Base-by-base conservation (phyloP, 2,113 vertebrate species). In the Lynx canadensis region DNA sequence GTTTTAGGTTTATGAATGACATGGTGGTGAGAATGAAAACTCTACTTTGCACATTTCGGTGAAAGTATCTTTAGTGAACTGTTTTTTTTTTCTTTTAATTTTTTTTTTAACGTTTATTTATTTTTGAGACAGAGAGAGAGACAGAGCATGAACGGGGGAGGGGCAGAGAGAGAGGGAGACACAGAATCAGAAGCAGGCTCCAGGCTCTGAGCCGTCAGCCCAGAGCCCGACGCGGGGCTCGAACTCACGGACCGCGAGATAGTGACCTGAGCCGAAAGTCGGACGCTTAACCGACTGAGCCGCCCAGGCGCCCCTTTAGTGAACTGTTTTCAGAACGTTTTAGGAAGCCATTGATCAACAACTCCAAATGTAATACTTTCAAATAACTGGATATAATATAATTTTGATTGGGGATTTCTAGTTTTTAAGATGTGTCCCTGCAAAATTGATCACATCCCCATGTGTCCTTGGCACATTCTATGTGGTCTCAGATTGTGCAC, bases 321-420 rank as follows among this genome's bases (percentile, higher is more conserved):
- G 71, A 78, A 27, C 74, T 76, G 74, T 31, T 76, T 89, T 76
- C 91, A 93, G 36, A 88, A 23, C 14, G 66, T 93, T 78, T 79
- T 55, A 89, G 71, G 38, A 95, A 68, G 85, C n/a, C 13, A 48
- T 71, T 91, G 93, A 71, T 95, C 87, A 83, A 97, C 66, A 95
- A 23, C 41, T 87, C 57, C 21, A 93, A 91, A 93, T 55, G 38
- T 9, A 45, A 36, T 48, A 60, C 74, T 91, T 88, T 78, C 60
- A 87, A 87, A 71, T 79, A 52, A 57, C 33, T 83, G 89, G 48
- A 88, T 81, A 88, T 41, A 73, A 91, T 97, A 52, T 45, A 80
- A n/a, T 89, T 92, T 95, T 84, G 82, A 85, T 74, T 45, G n/a
- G 27, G 31, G 69, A 79, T 95, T 83, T 95, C 83, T 86, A 78